A percentile compares a stretch with the other conserved stretches of the same genome.
Evolutionary conservation across 1,140 invertebrate species (phyloP).

Genomic region (Lineus longissimus): DNA sequence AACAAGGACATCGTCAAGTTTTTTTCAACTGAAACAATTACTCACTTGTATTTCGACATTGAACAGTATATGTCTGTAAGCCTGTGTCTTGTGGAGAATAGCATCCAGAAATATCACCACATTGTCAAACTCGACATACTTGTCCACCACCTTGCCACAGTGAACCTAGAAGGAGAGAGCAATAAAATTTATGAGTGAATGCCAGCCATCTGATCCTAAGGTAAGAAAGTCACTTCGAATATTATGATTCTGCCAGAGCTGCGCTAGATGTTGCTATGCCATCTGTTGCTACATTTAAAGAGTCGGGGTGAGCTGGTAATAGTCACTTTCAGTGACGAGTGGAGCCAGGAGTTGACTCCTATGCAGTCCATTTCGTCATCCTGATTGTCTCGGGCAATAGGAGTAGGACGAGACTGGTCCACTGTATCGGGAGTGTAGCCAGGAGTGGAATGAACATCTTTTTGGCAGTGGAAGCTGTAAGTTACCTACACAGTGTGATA

Average conservation of each 20-base stretch:
- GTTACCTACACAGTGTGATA: slow-evolving; percentile 36
- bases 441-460: no score
- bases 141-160: slow-evolving; percentile 73
- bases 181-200: neutral
- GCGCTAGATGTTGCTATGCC: no score
- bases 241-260: neutral
- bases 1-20: no score
- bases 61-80: slow-evolving; percentile 77
- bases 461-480: neutral
- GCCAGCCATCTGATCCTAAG: neutral
- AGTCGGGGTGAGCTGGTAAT: no score
- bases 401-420: no score
- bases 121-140: slow-evolving; percentile 84
- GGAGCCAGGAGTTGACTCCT: no score
- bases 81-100: slow-evolving; percentile 70
- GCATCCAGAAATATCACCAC: slow-evolving; percentile 79
- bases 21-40: slow-evolving; percentile 28
- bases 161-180: slow-evolving; percentile 60
- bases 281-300: no score
- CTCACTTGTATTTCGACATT: slow-evolving; percentile 58
- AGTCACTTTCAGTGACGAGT: no score
- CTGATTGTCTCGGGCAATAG: no score
- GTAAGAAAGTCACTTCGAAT: neutral
- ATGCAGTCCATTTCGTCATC: no score
- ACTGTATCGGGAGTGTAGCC: no score